phyloP scores from a whole-genome alignment of 1,140 invertebrate genomes.

The Tetranychus cinnabarinus region DNA sequence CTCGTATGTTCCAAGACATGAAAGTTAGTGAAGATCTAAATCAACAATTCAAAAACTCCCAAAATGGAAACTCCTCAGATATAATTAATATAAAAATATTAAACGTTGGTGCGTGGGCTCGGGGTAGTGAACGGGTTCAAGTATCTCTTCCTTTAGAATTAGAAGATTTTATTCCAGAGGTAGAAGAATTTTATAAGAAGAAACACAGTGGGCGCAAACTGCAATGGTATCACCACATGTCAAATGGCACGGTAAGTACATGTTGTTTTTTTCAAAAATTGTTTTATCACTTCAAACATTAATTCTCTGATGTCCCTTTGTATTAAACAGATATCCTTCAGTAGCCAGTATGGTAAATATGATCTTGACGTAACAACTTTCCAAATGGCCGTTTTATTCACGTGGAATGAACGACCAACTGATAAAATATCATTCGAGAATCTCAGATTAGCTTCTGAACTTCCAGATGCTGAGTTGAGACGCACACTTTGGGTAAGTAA shows the following conservation, averaged over 20 bases:
- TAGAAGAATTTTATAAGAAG: constrained; percentile 38
- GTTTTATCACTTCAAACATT: not conserved
- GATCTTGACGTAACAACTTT: constrained; percentile 97
- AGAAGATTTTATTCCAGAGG: constrained; percentile 91
- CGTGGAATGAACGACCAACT: constrained; percentile 82
- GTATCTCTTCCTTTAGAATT: constrained; percentile 87
- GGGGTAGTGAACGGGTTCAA: constrained; percentile 72
- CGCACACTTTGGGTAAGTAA: constrained; percentile 64
- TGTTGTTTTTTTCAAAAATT: not conserved
- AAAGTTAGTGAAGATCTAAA: constrained; percentile 98
- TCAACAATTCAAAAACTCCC: constrained; percentile 47
- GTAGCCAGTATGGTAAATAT: constrained; percentile 73
- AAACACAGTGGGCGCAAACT: constrained; percentile 94
- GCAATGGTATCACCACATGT: constrained; percentile 99
- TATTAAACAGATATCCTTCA: constrained; percentile 57
- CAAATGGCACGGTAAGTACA: constrained; percentile 59
- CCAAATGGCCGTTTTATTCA: constrained; percentile 98
- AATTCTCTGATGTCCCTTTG: constrained; percentile 2
- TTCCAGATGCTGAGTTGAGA: constrained; percentile 82
- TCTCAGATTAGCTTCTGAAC: constrained; percentile 75
- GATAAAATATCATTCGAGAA: constrained; percentile 89
- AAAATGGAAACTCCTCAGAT: not conserved
- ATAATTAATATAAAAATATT: constrained; percentile 52
- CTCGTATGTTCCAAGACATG: constrained; percentile 68
- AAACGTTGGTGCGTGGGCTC: constrained; percentile 92